Evolutionary conservation across 2,797 vertebrate species (phyloP).

Genomic region (Hylomyscus alleni): DNA sequence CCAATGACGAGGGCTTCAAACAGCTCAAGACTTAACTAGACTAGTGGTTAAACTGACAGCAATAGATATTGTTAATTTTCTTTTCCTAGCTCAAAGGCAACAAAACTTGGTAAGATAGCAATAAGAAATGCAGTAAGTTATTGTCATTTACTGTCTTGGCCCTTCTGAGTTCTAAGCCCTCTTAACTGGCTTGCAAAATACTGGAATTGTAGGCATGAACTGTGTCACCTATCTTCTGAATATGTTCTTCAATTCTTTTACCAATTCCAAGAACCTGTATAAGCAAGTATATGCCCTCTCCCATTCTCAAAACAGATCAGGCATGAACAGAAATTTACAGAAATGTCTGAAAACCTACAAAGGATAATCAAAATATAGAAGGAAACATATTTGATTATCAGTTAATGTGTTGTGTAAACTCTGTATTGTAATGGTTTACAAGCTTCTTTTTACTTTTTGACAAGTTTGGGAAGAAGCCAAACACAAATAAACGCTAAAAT

Average conservation of each 20-base stretch:
- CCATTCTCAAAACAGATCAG: background rate
- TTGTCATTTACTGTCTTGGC: background rate
- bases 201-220: background rate
- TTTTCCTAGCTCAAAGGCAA: background rate
- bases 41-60: background rate
- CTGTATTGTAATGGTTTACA: background rate
- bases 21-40: background rate
- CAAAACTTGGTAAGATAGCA: background rate
- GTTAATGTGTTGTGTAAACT: background rate
- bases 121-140: background rate
- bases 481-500: slow-evolving; percentile 6
- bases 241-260: background rate
- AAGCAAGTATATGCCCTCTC: background rate
- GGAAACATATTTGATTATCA: background rate
- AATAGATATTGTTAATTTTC: background rate
- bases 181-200: background rate
- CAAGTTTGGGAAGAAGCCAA: background rate
- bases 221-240: background rate
- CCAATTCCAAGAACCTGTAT: background rate
- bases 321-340: background rate
- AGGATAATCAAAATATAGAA: background rate
- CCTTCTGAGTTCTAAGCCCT: background rate
- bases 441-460: background rate
- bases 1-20: background rate
- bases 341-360: background rate